Conservation (phyloP, 2,113 vertebrate species). For the Limnothrissa miodon region DNA sequence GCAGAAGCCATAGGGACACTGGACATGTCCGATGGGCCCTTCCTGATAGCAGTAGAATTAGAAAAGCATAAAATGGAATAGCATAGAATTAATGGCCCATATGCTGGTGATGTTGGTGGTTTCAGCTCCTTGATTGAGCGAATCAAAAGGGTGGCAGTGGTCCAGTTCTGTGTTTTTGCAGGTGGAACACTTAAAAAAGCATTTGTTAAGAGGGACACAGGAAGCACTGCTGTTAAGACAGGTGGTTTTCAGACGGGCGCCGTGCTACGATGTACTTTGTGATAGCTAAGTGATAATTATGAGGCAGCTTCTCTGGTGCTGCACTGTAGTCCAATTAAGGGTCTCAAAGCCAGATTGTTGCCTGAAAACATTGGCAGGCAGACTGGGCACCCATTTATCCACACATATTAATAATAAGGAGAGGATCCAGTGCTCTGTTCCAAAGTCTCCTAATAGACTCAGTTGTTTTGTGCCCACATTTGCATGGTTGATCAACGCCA, state of each 20-base stretch:
- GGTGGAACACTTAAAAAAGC: not conserved
- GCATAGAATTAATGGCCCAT: not conserved
- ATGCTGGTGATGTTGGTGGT: not conserved
- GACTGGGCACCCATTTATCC: not conserved
- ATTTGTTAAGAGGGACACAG: not conserved
- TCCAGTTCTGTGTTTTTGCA: not conserved
- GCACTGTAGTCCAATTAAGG: conserved; percentile 17
- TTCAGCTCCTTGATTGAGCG: not conserved
- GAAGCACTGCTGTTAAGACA: not conserved
- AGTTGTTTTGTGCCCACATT: not conserved
- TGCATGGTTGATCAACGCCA: not conserved
- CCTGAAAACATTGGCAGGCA: conserved; percentile 25
- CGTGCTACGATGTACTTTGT: not conserved
- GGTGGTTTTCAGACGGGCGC: not conserved
- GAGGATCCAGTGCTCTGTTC: conserved; percentile 13
- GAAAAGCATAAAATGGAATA: no score
- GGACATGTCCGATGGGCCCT: not conserved
- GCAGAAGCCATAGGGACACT: not conserved
- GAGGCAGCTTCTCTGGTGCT: not conserved
- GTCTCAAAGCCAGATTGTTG: conserved; percentile 22
- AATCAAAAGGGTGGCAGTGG: not conserved
- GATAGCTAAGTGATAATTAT: not conserved
- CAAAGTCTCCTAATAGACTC: conserved; percentile 13
- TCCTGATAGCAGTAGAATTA: not conserved
- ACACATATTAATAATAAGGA: conserved; percentile 4